Evolutionary conservation across 2,113 vertebrate species (phyloP).

Genomic region (Chlorodrepanis virens): DNA sequence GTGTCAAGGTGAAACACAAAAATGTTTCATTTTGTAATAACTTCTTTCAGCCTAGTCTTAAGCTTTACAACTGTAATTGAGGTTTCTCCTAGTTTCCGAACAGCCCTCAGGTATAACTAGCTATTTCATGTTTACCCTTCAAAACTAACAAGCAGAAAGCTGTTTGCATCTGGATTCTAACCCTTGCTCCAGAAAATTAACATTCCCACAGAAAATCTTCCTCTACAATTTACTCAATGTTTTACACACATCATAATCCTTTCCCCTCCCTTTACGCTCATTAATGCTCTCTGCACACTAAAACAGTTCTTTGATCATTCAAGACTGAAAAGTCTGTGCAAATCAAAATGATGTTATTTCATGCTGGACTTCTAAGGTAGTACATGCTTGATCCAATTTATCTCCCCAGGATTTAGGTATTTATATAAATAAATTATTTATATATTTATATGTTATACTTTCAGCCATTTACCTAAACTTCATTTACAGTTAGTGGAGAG

Average conservation of each 20-base stretch:
- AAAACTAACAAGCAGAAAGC: not conserved
- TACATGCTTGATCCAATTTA: not conserved
- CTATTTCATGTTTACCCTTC: not conserved
- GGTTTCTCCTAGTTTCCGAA: not conserved
- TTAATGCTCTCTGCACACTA: not conserved
- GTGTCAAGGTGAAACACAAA: not conserved
- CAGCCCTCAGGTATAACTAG: not conserved
- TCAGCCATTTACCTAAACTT: not conserved
- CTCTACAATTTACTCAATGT: not conserved
- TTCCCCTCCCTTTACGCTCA: not conserved
- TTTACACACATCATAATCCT: not conserved
- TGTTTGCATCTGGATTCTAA: not conserved
- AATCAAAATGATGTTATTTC: constrained; percentile 6
- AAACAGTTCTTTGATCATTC: constrained; percentile 19
- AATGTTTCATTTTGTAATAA: not conserved
- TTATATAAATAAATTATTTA: not conserved
- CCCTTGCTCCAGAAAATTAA: not conserved
- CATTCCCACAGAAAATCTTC: not conserved
- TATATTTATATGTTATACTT: not conserved
- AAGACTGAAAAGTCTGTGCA: not conserved
- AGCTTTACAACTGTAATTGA: not conserved
- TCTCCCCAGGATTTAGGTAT: not conserved
- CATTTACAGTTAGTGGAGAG: not conserved
- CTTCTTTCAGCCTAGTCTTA: not conserved
- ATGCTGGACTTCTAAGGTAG: not conserved